A percentile compares a stretch with the other conserved stretches of the same genome.
Evolutionary conservation across 53 echinoderm and acorn worm species (phyloP).

Genomic region (Paracentrotus lividus): DNA sequence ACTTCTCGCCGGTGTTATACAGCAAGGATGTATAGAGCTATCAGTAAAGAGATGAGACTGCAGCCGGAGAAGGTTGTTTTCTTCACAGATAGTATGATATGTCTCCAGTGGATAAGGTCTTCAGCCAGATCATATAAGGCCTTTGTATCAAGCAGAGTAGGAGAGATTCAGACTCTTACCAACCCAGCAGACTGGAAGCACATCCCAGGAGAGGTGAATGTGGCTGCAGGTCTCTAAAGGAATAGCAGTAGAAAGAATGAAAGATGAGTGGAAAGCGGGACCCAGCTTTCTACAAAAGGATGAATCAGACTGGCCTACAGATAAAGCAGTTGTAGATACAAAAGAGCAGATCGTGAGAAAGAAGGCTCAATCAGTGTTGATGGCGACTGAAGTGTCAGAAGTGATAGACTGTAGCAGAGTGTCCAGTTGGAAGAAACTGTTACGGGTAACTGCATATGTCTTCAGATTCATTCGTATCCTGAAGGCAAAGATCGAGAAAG

Average conservation of each 20-base stretch:
- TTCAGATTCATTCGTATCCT: slow-evolving; percentile 67
- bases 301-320: slow-evolving; percentile 71
- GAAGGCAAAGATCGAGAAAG: slow-evolving; percentile 39
- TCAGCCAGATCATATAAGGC: slow-evolving; percentile 73
- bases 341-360: neutral
- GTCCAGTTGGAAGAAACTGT: slow-evolving; percentile 75
- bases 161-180: slow-evolving; percentile 77
- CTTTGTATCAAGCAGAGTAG: slow-evolving; percentile 73
- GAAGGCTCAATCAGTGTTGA: neutral
- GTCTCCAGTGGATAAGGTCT: slow-evolving; percentile 72
- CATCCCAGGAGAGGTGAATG: slow-evolving; percentile 68
- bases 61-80: slow-evolving; percentile 66
- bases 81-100: slow-evolving; percentile 80
- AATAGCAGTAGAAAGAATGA: slow-evolving; percentile 52
- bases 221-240: slow-evolving; percentile 77
- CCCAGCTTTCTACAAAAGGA: slow-evolving; percentile 67
- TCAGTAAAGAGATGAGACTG: slow-evolving; percentile 67
- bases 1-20: slow-evolving; percentile 71
- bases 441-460: slow-evolving; percentile 79
- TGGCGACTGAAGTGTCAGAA: neutral
- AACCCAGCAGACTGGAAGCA: slow-evolving; percentile 77
- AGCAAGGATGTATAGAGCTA: slow-evolving; percentile 61
- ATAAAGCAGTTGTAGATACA: neutral
- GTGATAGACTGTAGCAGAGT: slow-evolving; percentile 68
- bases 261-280: slow-evolving; percentile 66